Conservation (phyloP, 2,113 vertebrate genomes). For the Ochotona curzoniae region DNA sequence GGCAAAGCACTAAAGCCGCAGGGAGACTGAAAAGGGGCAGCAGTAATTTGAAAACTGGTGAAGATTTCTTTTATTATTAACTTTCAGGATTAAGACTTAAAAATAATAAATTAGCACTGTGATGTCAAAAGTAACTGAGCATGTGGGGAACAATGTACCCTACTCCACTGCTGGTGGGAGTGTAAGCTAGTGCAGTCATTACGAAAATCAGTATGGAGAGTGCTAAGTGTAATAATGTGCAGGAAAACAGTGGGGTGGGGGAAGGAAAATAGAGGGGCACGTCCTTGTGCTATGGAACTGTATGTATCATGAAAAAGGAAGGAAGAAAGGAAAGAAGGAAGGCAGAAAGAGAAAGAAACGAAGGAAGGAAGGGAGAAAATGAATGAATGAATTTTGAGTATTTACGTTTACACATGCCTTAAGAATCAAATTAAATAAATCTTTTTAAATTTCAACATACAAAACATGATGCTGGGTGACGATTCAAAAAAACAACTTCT, state of each 20-base stretch:
- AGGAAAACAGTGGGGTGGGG: too few species aligned
- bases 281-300: too few species aligned
- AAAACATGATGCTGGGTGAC: neutral
- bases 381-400: neutral
- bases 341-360: too few species aligned
- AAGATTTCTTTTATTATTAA: slow-evolving; percentile 8
- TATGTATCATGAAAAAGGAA: too few species aligned
- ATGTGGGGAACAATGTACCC: too few species aligned
- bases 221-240: too few species aligned
- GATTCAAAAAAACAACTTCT: slow-evolving; percentile 26
- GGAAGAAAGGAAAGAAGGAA: too few species aligned
- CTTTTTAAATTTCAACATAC: slow-evolving; percentile 12
- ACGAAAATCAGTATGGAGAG: too few species aligned
- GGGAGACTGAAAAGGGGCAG: neutral
- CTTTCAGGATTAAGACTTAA: slow-evolving; percentile 37
- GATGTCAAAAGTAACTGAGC: slow-evolving; percentile 12
- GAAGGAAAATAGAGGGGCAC: too few species aligned
- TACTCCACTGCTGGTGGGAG: too few species aligned
- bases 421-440: slow-evolving; percentile 52
- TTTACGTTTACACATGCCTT: slow-evolving; percentile 2
- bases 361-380: too few species aligned
- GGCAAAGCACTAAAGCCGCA: neutral
- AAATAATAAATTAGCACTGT: neutral
- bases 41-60: neutral
- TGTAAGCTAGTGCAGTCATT: too few species aligned